phyloP scores from a whole-genome alignment of 2,113 vertebrate species.

The Calyptommatus sinebrachiatus region DNA sequence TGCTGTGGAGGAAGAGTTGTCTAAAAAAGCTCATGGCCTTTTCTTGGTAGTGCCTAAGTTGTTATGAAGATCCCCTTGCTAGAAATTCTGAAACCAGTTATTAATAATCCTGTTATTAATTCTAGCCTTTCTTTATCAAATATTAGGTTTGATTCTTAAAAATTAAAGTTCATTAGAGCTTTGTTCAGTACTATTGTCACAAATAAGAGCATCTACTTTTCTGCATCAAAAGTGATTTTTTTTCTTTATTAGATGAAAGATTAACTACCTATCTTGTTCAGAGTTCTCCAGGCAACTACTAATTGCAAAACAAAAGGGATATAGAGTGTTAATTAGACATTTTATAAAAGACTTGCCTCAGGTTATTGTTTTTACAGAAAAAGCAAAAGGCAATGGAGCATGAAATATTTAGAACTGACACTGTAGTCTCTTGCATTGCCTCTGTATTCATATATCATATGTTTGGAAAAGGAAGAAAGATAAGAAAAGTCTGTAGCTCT shows the following conservation, averaged over 20 bases:
- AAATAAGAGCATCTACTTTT: conserved; percentile 22
- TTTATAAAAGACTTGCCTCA: conserved; percentile 57
- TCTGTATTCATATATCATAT: conserved; percentile 59
- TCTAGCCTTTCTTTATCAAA: background rate
- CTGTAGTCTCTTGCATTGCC: conserved; percentile 51
- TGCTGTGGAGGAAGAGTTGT: background rate
- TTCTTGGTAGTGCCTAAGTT: background rate
- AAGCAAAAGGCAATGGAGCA: conserved; percentile 61
- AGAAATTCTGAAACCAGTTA: background rate
- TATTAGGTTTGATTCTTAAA: background rate
- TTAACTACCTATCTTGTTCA: conserved; percentile 27
- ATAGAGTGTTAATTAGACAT: conserved; percentile 59
- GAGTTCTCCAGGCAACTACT: conserved; percentile 22
- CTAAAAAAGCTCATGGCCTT: background rate
- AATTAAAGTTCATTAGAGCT: background rate
- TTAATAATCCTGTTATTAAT: background rate
- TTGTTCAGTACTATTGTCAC: conserved; percentile 16
- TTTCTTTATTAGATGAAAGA: background rate
- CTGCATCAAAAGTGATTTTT: conserved; percentile 38
- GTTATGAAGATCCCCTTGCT: background rate
- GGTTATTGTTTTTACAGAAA: conserved; percentile 58
- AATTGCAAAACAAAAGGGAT: conserved; percentile 31
- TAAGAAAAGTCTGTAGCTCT: background rate
- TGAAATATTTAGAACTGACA: conserved; percentile 63
- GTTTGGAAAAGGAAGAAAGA: conserved; percentile 46